Evolutionary conservation across 2,888 invertebrate species (phyloP).

Genomic region (Hydraecia micacea): DNA sequence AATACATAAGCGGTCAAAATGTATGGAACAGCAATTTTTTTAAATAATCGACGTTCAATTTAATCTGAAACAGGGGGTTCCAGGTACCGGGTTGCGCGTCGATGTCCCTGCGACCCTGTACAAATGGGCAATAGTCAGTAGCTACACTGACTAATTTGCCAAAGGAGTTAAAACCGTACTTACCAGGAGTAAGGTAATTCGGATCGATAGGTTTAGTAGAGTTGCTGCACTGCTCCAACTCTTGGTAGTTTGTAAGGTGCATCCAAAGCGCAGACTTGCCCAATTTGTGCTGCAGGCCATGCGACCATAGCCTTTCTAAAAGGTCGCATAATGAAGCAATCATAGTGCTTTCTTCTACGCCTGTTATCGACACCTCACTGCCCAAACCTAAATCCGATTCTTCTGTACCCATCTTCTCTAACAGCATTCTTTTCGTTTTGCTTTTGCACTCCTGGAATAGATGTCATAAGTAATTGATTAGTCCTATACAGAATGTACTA

Average conservation of each 20-base stretch:
- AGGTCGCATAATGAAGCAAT: conserved; percentile 99
- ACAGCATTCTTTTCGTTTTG: conserved; percentile 99
- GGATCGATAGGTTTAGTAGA: conserved; percentile 89
- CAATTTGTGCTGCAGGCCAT: conserved; percentile 98
- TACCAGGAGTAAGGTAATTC: conserved; percentile 89
- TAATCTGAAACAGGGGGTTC: neutral
- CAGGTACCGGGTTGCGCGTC: no score
- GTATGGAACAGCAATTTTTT: no score
- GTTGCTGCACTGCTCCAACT: conserved; percentile 93
- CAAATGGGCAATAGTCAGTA: neutral
- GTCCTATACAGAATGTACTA: neutral
- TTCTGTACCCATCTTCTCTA: conserved; percentile 99
- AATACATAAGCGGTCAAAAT: neutral
- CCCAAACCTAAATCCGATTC: conserved; percentile 98
- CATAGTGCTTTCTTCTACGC: conserved; percentile 98
- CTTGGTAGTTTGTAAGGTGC: conserved; percentile 97
- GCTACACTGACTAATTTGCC: neutral
- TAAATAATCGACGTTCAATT: neutral
- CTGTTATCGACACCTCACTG: conserved; percentile 92
- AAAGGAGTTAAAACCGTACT: conserved; percentile 44
- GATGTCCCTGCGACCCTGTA: neutral
- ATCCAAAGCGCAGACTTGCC: conserved; percentile 99
- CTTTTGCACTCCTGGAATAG: conserved; percentile 94
- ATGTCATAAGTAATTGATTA: conserved; percentile 5
- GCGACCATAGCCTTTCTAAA: conserved; percentile 99